Conservation (phyloP, 2,888 invertebrate species). For the Drosophila niveifrons region DNA sequence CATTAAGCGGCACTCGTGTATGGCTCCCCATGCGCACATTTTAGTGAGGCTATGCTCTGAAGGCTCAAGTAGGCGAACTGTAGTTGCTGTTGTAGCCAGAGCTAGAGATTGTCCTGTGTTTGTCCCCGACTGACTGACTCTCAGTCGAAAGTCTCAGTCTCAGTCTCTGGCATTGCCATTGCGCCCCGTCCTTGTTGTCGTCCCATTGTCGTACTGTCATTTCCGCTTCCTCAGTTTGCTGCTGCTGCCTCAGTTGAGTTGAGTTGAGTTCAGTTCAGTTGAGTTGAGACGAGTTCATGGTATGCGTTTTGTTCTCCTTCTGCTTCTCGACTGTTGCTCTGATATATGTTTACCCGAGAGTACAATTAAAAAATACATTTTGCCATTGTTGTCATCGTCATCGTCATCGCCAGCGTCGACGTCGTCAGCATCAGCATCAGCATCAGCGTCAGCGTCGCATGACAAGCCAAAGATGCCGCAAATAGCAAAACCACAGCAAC, state of each 20-base stretch:
- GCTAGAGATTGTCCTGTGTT: constrained; percentile 17
- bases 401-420: constrained; percentile 66
- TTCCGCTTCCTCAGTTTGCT: constrained; percentile 71
- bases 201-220: constrained; percentile 75
- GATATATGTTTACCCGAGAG: constrained; percentile 78
- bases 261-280: constrained; percentile 24
- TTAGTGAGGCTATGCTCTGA: constrained; percentile 39
- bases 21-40: constrained; percentile 70
- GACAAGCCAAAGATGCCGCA: constrained; percentile 80
- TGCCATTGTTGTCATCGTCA: constrained; percentile 69
- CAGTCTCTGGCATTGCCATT: constrained; percentile 71
- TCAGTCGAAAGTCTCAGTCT: neutral
- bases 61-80: constrained; percentile 63
- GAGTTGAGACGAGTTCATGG: constrained; percentile 62
- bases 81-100: constrained; percentile 54
- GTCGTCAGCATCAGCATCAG: constrained; percentile 54
- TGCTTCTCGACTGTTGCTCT: constrained; percentile 43
- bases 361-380: constrained; percentile 80
- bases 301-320: constrained; percentile 41
- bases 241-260: constrained; percentile 26
- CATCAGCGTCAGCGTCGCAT: constrained; percentile 59
- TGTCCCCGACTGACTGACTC: neutral
- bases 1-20: constrained; percentile 79
- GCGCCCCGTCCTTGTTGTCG: constrained; percentile 60
- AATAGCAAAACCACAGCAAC: constrained; percentile 68